These are phyloP conservation scores for Sterna hirundo DNA, from an alignment of 2,113 vertebrate genomes.

Conservation along the genomic window DNA sequence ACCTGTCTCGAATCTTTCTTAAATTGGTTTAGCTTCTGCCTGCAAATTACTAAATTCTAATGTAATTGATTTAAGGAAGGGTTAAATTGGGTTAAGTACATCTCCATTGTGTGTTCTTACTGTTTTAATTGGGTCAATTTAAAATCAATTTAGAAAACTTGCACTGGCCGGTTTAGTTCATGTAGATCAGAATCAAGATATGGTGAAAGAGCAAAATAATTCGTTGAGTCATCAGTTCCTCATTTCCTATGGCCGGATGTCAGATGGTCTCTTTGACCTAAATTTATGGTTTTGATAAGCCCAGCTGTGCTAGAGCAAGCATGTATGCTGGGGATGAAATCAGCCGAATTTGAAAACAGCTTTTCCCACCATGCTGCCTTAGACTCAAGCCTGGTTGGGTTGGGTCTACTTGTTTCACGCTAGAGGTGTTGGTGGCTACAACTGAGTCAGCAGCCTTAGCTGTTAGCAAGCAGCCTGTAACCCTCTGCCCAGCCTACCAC, in stretches of 20 bases:
- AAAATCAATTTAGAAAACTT: slow-evolving; percentile 22
- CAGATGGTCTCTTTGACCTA: not conserved
- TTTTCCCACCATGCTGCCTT: not conserved
- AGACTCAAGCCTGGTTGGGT: not conserved
- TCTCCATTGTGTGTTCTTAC: not conserved
- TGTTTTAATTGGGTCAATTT: not conserved
- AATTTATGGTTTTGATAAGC: not conserved
- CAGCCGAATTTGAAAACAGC: not conserved
- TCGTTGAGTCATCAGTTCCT: not conserved
- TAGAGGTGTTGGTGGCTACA: not conserved
- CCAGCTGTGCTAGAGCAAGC: not conserved
- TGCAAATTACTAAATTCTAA: not conserved
- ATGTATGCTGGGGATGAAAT: not conserved
- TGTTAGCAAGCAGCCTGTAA: not conserved
- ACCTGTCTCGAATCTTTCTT: not conserved
- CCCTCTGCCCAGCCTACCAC: not conserved
- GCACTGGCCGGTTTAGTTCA: not conserved
- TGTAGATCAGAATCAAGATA: not conserved
- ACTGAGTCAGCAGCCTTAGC: not conserved
- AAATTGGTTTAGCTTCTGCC: not conserved
- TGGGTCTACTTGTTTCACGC: not conserved
- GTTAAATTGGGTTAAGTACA: not conserved
- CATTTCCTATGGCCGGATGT: not conserved
- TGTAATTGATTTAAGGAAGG: not conserved
- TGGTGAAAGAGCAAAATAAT: not conserved